Evolutionary conservation across 2,113 vertebrate species (phyloP).

Genomic region (Ramphastos sulfuratus): DNA sequence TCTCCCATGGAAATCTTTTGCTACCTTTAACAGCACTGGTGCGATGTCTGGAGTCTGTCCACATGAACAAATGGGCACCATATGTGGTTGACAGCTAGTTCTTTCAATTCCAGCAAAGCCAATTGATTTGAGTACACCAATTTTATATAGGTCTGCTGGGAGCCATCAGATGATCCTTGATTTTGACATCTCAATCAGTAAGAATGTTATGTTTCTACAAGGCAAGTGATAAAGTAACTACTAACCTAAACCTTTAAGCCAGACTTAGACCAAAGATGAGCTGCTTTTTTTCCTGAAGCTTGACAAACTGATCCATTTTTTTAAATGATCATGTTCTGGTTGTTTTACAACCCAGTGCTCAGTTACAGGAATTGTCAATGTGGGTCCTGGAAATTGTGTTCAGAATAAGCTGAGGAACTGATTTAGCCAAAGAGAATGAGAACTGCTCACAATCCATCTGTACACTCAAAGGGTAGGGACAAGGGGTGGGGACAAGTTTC

Average conservation of each 20-base stretch:
- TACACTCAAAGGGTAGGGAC: not conserved
- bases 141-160: constrained; percentile 27
- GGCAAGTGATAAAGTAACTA: not conserved
- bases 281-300: not conserved
- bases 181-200: constrained; percentile 65
- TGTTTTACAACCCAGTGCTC: not conserved
- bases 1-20: not conserved
- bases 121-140: constrained; percentile 53
- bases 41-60: constrained; percentile 3
- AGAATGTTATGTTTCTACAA: constrained; percentile 2
- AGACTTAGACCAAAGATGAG: not conserved
- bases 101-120: constrained; percentile 2
- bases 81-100: constrained; percentile 4
- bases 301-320: not conserved
- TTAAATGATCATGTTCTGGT: not conserved
- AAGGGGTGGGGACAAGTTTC: not conserved
- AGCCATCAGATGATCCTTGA: constrained; percentile 45
- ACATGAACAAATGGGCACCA: constrained; percentile 27
- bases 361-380: rapidly evolving
- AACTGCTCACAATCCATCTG: not conserved
- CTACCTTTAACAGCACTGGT: not conserved
- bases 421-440: not conserved
- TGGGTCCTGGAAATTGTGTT: not conserved
- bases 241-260: not conserved
- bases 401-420: not conserved